A percentile compares a stretch with the other conserved stretches of the same genome.
These are phyloP conservation scores for Phortica okadai DNA, from an alignment of 2,888 invertebrate genomes.

Conservation along the genomic window DNA sequence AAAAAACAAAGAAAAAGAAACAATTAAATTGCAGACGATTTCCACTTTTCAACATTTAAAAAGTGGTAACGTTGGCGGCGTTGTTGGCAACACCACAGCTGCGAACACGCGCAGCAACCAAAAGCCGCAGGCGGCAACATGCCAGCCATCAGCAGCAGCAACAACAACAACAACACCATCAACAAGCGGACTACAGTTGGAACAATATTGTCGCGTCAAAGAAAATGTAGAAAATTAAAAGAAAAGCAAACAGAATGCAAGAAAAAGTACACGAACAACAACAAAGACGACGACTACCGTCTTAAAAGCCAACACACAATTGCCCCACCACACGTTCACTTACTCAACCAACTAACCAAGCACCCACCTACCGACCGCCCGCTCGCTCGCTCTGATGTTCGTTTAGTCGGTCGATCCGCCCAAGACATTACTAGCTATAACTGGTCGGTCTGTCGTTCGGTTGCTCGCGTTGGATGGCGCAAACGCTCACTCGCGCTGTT, in stretches of 20 bases:
- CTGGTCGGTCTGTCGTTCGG: conserved; percentile 36
- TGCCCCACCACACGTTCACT: conserved; percentile 63
- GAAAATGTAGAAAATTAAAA: conserved; percentile 21
- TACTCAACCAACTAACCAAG: conserved; percentile 52
- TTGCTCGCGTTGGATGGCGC: conserved; percentile 57
- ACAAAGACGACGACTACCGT: conserved; percentile 37
- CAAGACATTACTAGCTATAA: neutral
- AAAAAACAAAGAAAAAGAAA: conserved; percentile 34
- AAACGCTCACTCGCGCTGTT: conserved; percentile 63
- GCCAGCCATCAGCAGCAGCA: conserved; percentile 22
- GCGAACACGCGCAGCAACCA: conserved; percentile 36
- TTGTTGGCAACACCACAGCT: conserved; percentile 41
- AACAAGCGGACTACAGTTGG: neutral
- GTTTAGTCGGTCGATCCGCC: conserved; percentile 14
- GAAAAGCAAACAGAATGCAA: conserved; percentile 22
- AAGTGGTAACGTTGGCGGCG: conserved; percentile 45
- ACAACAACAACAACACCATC: neutral
- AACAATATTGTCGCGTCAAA: neutral
- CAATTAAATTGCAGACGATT: conserved; percentile 48
- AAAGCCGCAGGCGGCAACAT: conserved; percentile 27
- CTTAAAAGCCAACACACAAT: neutral
- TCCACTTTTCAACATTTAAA: conserved; percentile 42
- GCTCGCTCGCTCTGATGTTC: conserved; percentile 40
- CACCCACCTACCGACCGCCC: too few species aligned
- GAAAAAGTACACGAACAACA: conserved; percentile 38